Evolutionary conservation across 2,888 invertebrate species (phyloP), one percentile per base, ranked within the genome.

Genomic region (Monochamus alternatus): DNA sequence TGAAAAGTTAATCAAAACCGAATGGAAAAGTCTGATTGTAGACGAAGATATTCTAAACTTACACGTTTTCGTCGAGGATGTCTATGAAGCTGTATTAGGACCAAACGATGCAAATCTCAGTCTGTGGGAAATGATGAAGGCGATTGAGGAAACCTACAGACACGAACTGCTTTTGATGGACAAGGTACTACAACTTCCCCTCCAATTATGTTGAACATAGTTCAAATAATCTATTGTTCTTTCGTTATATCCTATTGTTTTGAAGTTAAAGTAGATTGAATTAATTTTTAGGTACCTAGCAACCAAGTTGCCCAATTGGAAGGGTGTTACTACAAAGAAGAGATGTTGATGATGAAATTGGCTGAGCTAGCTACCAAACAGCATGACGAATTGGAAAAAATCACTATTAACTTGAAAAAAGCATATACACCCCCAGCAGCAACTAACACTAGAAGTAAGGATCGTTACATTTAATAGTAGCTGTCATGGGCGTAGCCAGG

Each of bases 51-150:
- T 92, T 51, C 87, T 93, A 31, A 91, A 91, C 84, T 86, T 93
- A 52, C 88, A 90, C 76, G 89, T 92, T 8, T 92, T 92, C 84
- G 90, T 94, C 71, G 92, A 93, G 84, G 93, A 93, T 84, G 91
- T 92, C 43, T 94, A 91, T 84, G 92, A 93, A 86, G 90, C 90
- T 65, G 88, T 93, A 60, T 89, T 92, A 38, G 90, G 89, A 1
- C 90, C 92, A 12, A 93, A 91, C 83, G 92, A 93, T 58, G 90
- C 91, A 5, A 91, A 92, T 82, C 87, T 92, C 76, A 90, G 90
- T 66, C 89, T 91, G 72, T 86, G 89, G 70, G 87, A 90, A 9
- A 91, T 93, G 89, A 92, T 93, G 86, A 91, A 89, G 81, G 89
- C 89, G 69, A 89, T 94, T 75, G 94, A 94, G 86, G 85, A 87